These are phyloP conservation scores for Athalia circularis DNA, from an alignment of 2,888 invertebrate species.

Conservation along the genomic window DNA sequence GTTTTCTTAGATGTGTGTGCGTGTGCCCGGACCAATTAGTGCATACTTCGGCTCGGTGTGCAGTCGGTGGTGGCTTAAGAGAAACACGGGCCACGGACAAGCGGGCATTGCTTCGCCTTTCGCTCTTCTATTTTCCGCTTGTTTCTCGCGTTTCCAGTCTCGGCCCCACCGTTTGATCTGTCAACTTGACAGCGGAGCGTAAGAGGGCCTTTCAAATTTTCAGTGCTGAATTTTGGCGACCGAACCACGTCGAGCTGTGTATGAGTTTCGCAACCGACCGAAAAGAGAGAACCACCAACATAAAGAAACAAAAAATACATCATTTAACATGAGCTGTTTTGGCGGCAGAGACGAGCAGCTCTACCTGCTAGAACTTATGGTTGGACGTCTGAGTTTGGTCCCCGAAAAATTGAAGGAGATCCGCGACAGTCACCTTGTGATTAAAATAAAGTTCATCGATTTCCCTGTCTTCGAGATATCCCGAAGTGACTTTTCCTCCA, in stretches of 20 bases:
- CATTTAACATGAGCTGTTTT: slow-evolving; percentile 66
- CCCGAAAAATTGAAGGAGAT: slow-evolving; percentile 60
- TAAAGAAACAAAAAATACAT: slow-evolving; percentile 16
- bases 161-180: slow-evolving; percentile 34
- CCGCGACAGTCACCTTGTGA: slow-evolving; percentile 58
- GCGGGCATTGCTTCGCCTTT: slow-evolving; percentile 38
- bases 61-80: slow-evolving; percentile 42
- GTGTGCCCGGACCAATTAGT: slow-evolving; percentile 71
- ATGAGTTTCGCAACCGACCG: slow-evolving; percentile 29
- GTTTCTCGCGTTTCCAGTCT: slow-evolving; percentile 38
- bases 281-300: neutral
- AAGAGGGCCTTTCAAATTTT: slow-evolving; percentile 21
- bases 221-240: neutral
- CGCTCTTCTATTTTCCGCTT: slow-evolving; percentile 38
- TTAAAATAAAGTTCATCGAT: slow-evolving; percentile 68
- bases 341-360: slow-evolving; percentile 65
- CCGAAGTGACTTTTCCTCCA: slow-evolving; percentile 61
- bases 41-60: slow-evolving; percentile 67
- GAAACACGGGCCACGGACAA: slow-evolving; percentile 44
- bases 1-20: slow-evolving; percentile 52
- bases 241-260: neutral
- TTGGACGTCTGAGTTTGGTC: slow-evolving; percentile 64
- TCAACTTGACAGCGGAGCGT: neutral
- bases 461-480: slow-evolving; percentile 68
- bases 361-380: slow-evolving; percentile 65